Evolutionary conservation across 2,113 vertebrate genomes (phyloP).

Genomic region (Rhinichthys klamathensis): DNA sequence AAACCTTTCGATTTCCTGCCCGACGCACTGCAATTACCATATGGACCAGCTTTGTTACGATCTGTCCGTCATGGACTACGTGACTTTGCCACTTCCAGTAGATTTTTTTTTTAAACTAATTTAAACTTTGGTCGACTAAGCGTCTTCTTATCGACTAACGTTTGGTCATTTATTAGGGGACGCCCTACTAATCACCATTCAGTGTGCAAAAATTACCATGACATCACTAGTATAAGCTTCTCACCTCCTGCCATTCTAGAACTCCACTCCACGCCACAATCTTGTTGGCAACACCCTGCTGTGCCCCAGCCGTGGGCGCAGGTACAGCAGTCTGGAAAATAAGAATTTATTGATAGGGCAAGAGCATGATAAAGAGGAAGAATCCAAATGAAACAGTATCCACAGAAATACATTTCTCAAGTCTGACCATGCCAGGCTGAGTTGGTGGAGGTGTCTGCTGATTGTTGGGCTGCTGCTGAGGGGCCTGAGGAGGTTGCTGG

Average conservation of each 20-base stretch:
- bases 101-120: too few relatives aligned
- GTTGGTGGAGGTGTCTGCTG: conserved; percentile 61
- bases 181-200: not conserved
- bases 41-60: too few relatives aligned
- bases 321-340: conserved; percentile 63
- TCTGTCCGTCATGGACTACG: too few relatives aligned
- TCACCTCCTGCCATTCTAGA: conserved; percentile 94
- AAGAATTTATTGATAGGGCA: not conserved
- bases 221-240: conserved; percentile 29
- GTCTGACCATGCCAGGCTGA: conserved; percentile 72
- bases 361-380: too few relatives aligned
- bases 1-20: too few relatives aligned
- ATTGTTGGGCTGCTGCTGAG: conserved; percentile 69
- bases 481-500: conserved; percentile 68
- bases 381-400: not conserved
- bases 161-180: too few relatives aligned
- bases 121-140: too few relatives aligned
- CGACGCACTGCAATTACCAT: too few relatives aligned
- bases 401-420: not conserved
- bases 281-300: conserved; percentile 84
- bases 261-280: conserved; percentile 90
- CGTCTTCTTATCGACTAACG: too few relatives aligned
- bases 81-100: too few relatives aligned
- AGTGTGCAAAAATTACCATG: not conserved
- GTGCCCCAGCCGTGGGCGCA: conserved; percentile 63